Conservation (phyloP, 2,797 vertebrate genomes). For the Brachyalestes nurse region DNA sequence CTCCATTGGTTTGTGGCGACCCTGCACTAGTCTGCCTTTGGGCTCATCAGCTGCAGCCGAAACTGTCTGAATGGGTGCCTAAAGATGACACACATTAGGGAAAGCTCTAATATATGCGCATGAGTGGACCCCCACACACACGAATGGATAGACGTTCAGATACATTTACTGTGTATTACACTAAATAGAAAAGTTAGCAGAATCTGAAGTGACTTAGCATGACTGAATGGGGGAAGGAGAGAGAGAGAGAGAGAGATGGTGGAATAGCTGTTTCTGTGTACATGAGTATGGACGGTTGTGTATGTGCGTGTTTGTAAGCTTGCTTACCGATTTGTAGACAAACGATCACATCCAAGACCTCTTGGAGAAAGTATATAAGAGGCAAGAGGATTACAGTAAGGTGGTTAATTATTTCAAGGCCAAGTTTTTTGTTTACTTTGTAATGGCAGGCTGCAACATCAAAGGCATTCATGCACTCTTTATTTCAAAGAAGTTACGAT, state of each 20-base stretch:
- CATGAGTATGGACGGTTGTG: not conserved
- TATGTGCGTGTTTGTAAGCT: not conserved
- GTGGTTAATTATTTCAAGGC: conserved; percentile 73
- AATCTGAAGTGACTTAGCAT: conserved; percentile 3
- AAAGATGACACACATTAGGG: conserved; percentile 6
- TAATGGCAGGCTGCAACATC: conserved; percentile 73
- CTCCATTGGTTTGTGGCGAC: conserved; percentile 33
- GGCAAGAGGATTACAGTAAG: not conserved
- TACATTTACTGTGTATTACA: not conserved
- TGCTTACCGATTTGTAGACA: not conserved
- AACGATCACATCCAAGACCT: not conserved
- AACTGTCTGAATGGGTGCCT: conserved; percentile 67
- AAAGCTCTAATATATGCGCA: not conserved
- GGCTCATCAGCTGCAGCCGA: conserved; percentile 74
- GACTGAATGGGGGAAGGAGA: not conserved
- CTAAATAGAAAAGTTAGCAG: conserved; percentile 15
- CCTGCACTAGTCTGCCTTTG: conserved; percentile 60
- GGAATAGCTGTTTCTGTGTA: not conserved
- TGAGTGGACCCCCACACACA: conserved; percentile 52
- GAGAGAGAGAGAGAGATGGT: not conserved
- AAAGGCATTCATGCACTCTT: conserved; percentile 68
- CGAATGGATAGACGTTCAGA: not conserved
- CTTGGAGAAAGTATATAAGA: conserved; percentile 4
- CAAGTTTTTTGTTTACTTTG: conserved; percentile 67
- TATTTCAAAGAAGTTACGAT: conserved; percentile 70